Evolutionary conservation across 2,888 invertebrate genomes (phyloP), one percentile per base, ranked within the genome.

Genomic region (Rhodophaea formosa): DNA sequence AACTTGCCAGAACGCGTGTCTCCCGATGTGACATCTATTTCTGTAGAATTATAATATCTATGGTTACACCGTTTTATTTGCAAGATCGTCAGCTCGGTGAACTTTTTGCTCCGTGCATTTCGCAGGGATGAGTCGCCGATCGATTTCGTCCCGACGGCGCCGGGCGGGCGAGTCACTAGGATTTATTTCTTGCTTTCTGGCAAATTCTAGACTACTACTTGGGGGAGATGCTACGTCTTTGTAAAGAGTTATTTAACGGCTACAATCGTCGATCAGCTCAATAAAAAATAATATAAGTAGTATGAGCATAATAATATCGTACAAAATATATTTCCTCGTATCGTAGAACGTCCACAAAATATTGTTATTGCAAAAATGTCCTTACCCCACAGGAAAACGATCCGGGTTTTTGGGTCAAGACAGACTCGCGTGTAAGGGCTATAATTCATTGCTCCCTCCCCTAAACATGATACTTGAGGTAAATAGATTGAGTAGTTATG

Each of bases 91-190:
- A 23, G 23, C 23, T 23, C 17, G 16, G 45, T 17, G 15, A 14
- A 45, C 46, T 46, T 46, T 46, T 46, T 23, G 23, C 10, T 12
- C 12, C 46, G 23, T 46, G 29, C 46, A 46, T 46, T 46, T 29
- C 23, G n/a, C n/a, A 3, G 23, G 32, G 32, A 49, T 49, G 49
- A 49, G 49, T 49, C 32, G 32, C 3, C 49, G 3, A 49, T 49
- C 49, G 49, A 49, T 49, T 49, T 7, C 14, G 49, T 32, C 49
- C 14, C 49, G 46, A 23, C 46, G 49, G 30, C 49, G 32, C 49
- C 32, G 14, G 30, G 14, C 10, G 49, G 32, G 8, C 15, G 47
- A 29, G 29, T 12, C n/a, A 7, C 29, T n/a, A 8, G n/a, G 46
- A 46, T 32, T 49, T 32, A 32, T 49, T 49, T 49, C 15, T 32